Evolutionary conservation across 2,888 invertebrate genomes (phyloP), one percentile per base, ranked within the genome.

Genomic region (Leptura quadrifasciata): DNA sequence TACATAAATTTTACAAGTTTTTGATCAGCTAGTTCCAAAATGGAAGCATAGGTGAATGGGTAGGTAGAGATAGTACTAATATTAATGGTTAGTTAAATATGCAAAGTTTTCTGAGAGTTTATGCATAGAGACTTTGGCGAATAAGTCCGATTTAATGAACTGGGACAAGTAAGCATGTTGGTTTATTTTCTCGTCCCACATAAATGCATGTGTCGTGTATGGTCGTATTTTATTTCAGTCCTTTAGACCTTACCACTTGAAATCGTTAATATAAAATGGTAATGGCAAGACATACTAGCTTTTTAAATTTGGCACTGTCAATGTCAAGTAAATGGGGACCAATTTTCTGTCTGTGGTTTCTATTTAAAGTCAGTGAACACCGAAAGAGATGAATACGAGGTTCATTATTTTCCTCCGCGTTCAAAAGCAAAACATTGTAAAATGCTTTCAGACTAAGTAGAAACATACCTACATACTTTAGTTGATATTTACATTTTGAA

Each of bases 321-420:
- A 75, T 78, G 74, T 76, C 74, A 71, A 74, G 74, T 74, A 73
- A 76, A 76, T 76, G 75, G 75, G 73, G 76, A 76, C 71, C 76
- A 74, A 76, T 80, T 80, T 80, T 76, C 76, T 75, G 75, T 80
- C 61, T 72, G 78, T 73, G 67, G 76, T 72, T 80, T 70, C 76
- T 71, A 77, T 75, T 80, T 73, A 70, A 70, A 76, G 73, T 65
- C 75, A 47, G 72, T 69, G 74, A 63, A 75, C 54, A 69, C 67
- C 61, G 73, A 73, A 76, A 68, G 72, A 76, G 78, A 78, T 76
- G 76, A 80, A 80, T 76, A 73, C 69, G 47, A 12, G 17, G 58
- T 75, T 75, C 75, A 60, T 69, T 76, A 78, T 76, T 78, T 80
- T 74, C 68, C 35, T 65, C 67, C 72, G 57, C 27, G 54, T 73